Conservation (phyloP, 2,113 vertebrate genomes). For the Hirundichthys speculiger region DNA sequence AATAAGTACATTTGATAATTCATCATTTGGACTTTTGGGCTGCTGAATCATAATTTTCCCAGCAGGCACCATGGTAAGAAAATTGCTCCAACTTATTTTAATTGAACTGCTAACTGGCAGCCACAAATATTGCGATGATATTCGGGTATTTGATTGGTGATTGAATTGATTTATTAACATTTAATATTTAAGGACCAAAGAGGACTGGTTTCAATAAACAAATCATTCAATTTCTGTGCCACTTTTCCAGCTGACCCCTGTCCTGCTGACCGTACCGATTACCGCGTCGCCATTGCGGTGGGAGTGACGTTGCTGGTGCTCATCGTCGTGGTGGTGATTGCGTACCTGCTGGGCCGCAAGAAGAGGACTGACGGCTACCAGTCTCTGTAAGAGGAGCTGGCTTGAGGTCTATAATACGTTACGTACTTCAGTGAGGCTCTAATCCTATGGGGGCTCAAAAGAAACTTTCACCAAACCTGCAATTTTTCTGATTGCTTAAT, state of each 20-base stretch:
- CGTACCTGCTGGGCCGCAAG: conserved; percentile 77
- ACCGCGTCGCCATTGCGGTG: conserved; percentile 81
- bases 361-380: conserved; percentile 80
- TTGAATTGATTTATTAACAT: no score
- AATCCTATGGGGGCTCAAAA: conserved; percentile 6
- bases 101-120: no score
- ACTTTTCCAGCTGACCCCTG: conserved; percentile 74
- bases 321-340: conserved; percentile 80
- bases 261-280: conserved; percentile 53
- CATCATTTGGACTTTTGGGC: no score
- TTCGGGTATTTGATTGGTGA: no score
- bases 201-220: no score
- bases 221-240: no score
- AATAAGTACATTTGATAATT: no score
- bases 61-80: no score
- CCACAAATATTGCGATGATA: no score
- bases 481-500: not conserved
- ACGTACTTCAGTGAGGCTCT: conserved; percentile 7
- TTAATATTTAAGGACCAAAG: no score
- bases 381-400: conserved; percentile 74
- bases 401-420: not conserved
- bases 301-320: conserved; percentile 82
- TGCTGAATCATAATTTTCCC: no score
- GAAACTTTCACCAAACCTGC: conserved; percentile 1
- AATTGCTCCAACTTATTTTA: no score